These are phyloP conservation scores for Diadumene lineata DNA, from an alignment of 92 coral and sea anemone genomes.

Conservation along the genomic window DNA sequence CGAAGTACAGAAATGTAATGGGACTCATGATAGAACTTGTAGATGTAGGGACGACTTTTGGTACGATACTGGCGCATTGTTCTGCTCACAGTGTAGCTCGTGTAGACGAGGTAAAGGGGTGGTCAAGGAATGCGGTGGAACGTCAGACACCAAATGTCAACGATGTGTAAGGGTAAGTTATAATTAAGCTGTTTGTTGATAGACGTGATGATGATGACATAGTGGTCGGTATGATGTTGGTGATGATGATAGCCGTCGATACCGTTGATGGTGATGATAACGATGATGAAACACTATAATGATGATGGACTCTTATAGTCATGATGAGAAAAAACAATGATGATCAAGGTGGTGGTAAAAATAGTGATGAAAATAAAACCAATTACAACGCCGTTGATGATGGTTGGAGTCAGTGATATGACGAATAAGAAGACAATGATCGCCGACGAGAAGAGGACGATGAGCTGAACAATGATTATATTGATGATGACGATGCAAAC, in stretches of 20 bases:
- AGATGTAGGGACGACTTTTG: constrained; percentile 37
- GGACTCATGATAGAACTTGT: constrained; percentile 46
- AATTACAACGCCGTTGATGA: neutral
- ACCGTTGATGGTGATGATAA: neutral
- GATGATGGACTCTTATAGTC: neutral
- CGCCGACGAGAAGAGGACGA: neutral
- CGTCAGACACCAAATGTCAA: constrained; percentile 52
- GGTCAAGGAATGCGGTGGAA: constrained; percentile 30
- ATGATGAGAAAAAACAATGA: neutral
- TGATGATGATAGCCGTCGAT: too few relatives aligned
- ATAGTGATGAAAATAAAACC: neutral
- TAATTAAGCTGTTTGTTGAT: neutral
- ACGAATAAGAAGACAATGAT: neutral
- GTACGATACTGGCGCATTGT: constrained; percentile 8
- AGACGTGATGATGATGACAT: neutral
- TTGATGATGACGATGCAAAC: neutral
- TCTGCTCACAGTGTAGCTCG: constrained; percentile 42
- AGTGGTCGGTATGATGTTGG: neutral
- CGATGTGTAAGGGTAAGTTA: constrained; percentile 53
- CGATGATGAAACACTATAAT: neutral
- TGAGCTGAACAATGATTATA: neutral
- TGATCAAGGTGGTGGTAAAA: neutral
- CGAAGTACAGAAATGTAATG: constrained; percentile 30
- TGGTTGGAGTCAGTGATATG: neutral
- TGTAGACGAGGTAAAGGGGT: constrained; percentile 63